Conservation (phyloP, 2,888 invertebrate genomes). For the Priocnemis perturbator region DNA sequence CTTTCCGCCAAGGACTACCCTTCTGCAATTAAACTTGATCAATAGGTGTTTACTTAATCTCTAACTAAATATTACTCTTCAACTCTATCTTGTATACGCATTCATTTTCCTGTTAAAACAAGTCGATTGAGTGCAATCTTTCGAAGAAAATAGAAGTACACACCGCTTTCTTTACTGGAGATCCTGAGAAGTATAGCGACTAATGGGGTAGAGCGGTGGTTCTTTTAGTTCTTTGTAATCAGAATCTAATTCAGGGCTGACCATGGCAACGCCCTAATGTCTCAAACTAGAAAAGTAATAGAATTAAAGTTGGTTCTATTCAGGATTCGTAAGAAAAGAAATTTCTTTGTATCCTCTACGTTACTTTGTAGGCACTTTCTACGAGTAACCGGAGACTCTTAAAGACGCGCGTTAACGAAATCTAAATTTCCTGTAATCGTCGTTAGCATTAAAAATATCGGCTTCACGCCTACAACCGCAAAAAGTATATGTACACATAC, state of each 20-base stretch:
- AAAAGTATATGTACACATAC: too few species aligned
- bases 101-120: conserved; percentile 21
- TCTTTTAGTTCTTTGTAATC: conserved; percentile 14
- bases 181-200: conserved; percentile 19
- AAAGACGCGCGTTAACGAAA: conserved; percentile 32
- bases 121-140: conserved; percentile 23
- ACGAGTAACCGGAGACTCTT: conserved; percentile 63
- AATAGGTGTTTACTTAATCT: conserved; percentile 48
- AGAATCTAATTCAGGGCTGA: conserved; percentile 28
- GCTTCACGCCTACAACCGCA: too few species aligned
- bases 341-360: conserved; percentile 43
- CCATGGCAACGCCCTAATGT: conserved; percentile 59
- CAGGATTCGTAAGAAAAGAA: conserved; percentile 20
- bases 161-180: conserved; percentile 18
- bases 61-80: conserved; percentile 42
- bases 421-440: conserved; percentile 16
- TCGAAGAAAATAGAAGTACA: conserved; percentile 23
- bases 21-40: conserved; percentile 62
- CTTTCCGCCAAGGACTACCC: conserved; percentile 13
- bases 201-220: conserved; percentile 15
- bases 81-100: conserved; percentile 34
- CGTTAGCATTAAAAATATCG: conserved; percentile 25
- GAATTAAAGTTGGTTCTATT: conserved; percentile 19
- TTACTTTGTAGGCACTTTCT: conserved; percentile 72
- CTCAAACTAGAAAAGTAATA: conserved; percentile 53